Base-by-base conservation (phyloP, 2,797 vertebrate species). In the Tamandua tetradactyla region DNA sequence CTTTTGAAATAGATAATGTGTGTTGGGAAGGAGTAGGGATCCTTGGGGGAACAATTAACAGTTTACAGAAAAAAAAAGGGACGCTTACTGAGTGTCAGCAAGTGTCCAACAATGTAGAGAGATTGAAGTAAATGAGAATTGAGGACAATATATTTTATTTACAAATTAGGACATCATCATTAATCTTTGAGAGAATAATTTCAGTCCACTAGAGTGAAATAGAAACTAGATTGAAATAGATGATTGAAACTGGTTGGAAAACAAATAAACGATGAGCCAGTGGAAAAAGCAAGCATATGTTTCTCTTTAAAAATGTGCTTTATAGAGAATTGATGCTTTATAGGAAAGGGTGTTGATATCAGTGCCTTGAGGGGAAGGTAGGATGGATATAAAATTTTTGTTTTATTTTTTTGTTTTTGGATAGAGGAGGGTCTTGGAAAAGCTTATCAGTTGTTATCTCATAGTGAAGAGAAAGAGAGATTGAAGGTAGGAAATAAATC, bases 171-270 rank as follows among this genome's bases (percentile, higher is more conserved):
- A 87, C n/a, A 14, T 62, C 40, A 14, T 78, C 81, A 72, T 72
- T 93, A 47, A 72, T 79, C 35, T 91, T 96, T 94, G 47, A 88
- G 71, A 82, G 74, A 66, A 66, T 64, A 80, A 62, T 95, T 91
- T 96, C 23, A 89, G n/a, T 87, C 3, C 7, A 71, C 0, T 75
- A 74, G n/a, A 44, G 14, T 64, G 62, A 89, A 80, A 86, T 66
- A 76, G 30, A 78, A 80, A 93, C 35, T 94, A 57, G n/a, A 40
- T 47, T 91, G 64, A 78, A 57, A 80, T 47, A 81, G 47, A 32
- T 52, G 35, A 71, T 81, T 84, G 32, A 59, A 84, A 76, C 55
- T 92, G 74, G 12, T 59, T n/a, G 81, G 95, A 62, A 94, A 95
- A 59, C 59, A 85, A 87, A 88, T 64, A 74, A 75, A 83, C n/a